phyloP scores from a whole-genome alignment of 2,113 vertebrate genomes.

The Australoheros scitulus region DNA sequence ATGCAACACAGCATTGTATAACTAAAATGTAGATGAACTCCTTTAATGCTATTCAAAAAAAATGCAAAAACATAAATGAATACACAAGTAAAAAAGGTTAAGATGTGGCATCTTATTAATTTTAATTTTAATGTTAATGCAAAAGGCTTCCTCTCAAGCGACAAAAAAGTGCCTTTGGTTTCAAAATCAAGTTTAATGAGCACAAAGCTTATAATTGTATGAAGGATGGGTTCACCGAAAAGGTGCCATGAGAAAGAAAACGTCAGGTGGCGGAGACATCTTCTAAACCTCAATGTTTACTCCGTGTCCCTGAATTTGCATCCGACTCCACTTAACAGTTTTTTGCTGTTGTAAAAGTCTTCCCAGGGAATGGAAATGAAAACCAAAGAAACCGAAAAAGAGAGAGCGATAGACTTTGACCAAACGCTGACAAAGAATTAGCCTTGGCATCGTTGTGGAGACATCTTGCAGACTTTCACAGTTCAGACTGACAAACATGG shows the following conservation, averaged over 20 bases:
- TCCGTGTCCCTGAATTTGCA: neutral
- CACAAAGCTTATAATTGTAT: neutral
- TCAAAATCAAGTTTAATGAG: neutral
- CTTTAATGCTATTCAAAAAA: neutral
- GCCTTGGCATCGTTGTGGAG: constrained; percentile 28
- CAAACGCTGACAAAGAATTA: neutral
- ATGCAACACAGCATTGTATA: neutral
- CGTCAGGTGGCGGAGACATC: too few species aligned
- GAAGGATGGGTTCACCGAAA: neutral
- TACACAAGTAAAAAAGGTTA: neutral
- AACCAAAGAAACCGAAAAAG: neutral
- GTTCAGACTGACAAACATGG: constrained; percentile 35
- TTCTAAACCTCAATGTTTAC: neutral
- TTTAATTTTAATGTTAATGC: neutral
- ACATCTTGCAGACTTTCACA: constrained; percentile 64
- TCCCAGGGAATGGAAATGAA: neutral
- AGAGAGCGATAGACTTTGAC: neutral
- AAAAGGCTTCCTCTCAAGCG: neutral
- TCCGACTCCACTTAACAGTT: too few species aligned
- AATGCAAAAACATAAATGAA: rapidly evolving
- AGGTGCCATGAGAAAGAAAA: neutral
- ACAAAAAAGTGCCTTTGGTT: neutral
- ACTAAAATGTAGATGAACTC: neutral
- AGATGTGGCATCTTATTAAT: neutral
- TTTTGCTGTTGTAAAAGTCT: neutral